Evolutionary conservation across 2,888 invertebrate species (phyloP).

Genomic region (Digitonthophagus gazella): DNA sequence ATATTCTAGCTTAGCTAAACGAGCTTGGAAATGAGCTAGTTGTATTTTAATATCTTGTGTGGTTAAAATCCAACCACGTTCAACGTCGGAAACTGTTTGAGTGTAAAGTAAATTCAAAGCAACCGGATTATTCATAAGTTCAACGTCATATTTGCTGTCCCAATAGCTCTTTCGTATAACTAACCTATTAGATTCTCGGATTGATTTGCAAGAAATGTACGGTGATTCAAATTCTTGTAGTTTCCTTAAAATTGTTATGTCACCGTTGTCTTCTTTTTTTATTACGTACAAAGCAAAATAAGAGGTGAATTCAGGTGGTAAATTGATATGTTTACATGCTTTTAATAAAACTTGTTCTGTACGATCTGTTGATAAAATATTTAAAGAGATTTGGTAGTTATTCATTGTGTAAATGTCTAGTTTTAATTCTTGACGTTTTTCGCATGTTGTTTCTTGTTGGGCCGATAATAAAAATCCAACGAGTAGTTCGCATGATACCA

Average conservation of each 20-base stretch:
- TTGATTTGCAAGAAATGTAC: conserved; percentile 83
- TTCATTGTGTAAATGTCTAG: conserved; percentile 85
- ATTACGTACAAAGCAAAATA: conserved; percentile 91
- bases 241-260: conserved; percentile 75
- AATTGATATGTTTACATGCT: conserved; percentile 76
- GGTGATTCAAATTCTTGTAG: conserved; percentile 97
- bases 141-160: conserved; percentile 81
- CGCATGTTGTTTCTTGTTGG: conserved; percentile 82
- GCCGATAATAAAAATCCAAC: conserved; percentile 86
- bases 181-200: conserved; percentile 71
- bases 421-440: conserved; percentile 66
- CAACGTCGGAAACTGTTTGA: conserved; percentile 84
- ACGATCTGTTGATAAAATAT: conserved; percentile 77
- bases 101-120: conserved; percentile 83
- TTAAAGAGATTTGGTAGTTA: conserved; percentile 79
- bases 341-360: conserved; percentile 81
- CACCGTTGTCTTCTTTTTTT: conserved; percentile 70
- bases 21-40: conserved; percentile 68
- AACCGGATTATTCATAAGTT: conserved; percentile 77
- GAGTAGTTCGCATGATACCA: conserved; percentile 77
- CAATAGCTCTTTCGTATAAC: conserved; percentile 90
- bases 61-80: conserved; percentile 80
- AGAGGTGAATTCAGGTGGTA: conserved; percentile 75
- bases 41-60: conserved; percentile 65
- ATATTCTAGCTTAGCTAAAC: conserved; percentile 85